Evolutionary conservation across 2,888 invertebrate species (phyloP).

Genomic region (Branchipolynoe longqiensis): DNA sequence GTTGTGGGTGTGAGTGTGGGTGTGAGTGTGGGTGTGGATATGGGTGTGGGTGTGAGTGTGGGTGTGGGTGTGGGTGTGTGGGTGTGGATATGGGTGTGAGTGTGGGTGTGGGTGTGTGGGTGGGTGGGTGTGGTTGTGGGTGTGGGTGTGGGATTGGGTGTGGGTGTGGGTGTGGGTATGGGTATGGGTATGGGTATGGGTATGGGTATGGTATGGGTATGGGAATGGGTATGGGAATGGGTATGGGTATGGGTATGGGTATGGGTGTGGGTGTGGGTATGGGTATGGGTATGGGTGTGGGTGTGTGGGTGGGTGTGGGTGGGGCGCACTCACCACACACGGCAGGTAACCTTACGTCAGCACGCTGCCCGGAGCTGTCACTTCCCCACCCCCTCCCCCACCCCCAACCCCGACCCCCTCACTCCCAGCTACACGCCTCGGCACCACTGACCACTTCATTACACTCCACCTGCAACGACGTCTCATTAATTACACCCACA

Average conservation of each 20-base stretch:
- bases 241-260: background rate
- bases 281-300: background rate
- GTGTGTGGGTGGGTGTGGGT: background rate
- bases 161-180: too few relatives aligned
- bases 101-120: too few relatives aligned
- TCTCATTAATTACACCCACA: slow-evolving; percentile 25
- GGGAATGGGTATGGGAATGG: background rate
- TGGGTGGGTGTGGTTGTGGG: too few relatives aligned
- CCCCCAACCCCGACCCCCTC: background rate
- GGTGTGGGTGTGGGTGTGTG: too few relatives aligned
- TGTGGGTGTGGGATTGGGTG: too few relatives aligned
- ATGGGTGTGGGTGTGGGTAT: background rate
- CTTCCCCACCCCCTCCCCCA: slow-evolving; percentile 10
- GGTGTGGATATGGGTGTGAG: too few relatives aligned
- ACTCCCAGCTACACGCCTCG: background rate
- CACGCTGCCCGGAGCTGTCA: too few relatives aligned
- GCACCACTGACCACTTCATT: slow-evolving; percentile 40
- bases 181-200: too few relatives aligned
- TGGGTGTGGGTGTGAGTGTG: too few relatives aligned
- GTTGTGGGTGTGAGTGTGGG: too few relatives aligned
- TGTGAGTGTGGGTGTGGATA: too few relatives aligned
- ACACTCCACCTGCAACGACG: slow-evolving; percentile 25
- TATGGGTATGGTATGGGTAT: background rate
- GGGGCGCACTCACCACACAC: too few relatives aligned
- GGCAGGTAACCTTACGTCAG: slow-evolving; percentile 33